Conservation (phyloP, 2,888 invertebrate species). For the Hemicrepidius hirtus region DNA sequence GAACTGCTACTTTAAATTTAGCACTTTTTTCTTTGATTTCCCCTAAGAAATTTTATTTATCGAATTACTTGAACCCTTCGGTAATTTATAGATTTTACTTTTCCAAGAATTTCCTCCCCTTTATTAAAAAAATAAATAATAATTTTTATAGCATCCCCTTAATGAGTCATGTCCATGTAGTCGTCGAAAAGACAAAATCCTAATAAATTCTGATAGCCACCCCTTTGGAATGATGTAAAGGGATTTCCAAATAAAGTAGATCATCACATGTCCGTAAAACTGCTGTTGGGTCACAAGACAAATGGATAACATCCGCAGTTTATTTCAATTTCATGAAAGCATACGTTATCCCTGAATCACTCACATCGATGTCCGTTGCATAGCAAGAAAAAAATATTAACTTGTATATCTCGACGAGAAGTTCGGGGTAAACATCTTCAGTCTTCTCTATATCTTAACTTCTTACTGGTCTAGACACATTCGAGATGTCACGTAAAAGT, state of each 20-base stretch:
- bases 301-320: constrained; percentile 29
- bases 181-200: not conserved
- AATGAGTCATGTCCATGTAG: too few relatives aligned
- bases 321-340: constrained; percentile 40
- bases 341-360: constrained; percentile 40
- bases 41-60: not conserved
- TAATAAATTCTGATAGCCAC: not conserved
- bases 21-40: constrained; percentile 16
- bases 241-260: constrained; percentile 35
- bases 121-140: too few relatives aligned
- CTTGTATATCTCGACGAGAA: constrained; percentile 8
- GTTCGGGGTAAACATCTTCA: constrained; percentile 16
- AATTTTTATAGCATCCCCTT: too few relatives aligned
- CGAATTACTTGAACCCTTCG: not conserved
- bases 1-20: constrained; percentile 16
- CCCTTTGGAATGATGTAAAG: constrained; percentile 31
- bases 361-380: constrained; percentile 23
- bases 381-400: constrained; percentile 29
- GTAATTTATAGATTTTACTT: not conserved
- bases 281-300: constrained; percentile 20
- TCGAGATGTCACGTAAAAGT: constrained; percentile 27
- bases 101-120: too few relatives aligned
- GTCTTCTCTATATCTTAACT: constrained; percentile 12
- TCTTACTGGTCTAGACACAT: constrained; percentile 32
- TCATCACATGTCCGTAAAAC: constrained; percentile 33